Base-by-base conservation (phyloP, 2,888 invertebrate genomes). In the Pedicia rivosa region DNA sequence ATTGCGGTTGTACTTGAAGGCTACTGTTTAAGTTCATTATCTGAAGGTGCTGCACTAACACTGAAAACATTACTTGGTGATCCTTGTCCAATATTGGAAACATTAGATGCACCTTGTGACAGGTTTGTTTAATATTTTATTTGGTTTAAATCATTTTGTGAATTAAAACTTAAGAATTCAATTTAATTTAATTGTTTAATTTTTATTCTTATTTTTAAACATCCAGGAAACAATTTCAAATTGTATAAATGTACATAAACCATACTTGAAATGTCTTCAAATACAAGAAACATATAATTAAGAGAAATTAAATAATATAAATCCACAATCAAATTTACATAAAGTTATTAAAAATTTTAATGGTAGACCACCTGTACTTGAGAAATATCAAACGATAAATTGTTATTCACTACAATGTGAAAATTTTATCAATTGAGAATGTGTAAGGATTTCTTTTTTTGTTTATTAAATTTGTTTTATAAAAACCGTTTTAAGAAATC, bases 1-100 rank as follows among this genome's bases (percentile, higher is more conserved):
- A 63, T 94, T 34, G 82, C 82, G 44, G 81, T 81, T 4, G 65
- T 90, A 42, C 62, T 97, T 25, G 97, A 97, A 71, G 95, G 95
- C 20, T 95, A 95, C 62, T 91, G 86, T 54, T 50, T 87, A 28
- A 74, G 80, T 33, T 84, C 91, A 0, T 63, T 95, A 42, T 74
- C 87, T 0, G 92, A 94, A 63, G 78, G 83, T 26, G 90, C 86
- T 10, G 84, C 88, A 1, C 61, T 86, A 37, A 87, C 88, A 0
- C 56, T 94, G 12, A 68, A 82, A 43, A 68, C 81, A 0, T 59
- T 95, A 35, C 63, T 94, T 5, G 86, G 82, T 0, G 81, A 87
- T 59, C 74, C 86, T 2, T 83, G 86, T 47, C 86, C 90, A 1
- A 48, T 54, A 22, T 49, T 53, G 3, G 59, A 59, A 38, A 44